These are phyloP conservation scores for Eurytoma adleriae DNA, from an alignment of 2,888 invertebrate species.

Conservation along the genomic window DNA sequence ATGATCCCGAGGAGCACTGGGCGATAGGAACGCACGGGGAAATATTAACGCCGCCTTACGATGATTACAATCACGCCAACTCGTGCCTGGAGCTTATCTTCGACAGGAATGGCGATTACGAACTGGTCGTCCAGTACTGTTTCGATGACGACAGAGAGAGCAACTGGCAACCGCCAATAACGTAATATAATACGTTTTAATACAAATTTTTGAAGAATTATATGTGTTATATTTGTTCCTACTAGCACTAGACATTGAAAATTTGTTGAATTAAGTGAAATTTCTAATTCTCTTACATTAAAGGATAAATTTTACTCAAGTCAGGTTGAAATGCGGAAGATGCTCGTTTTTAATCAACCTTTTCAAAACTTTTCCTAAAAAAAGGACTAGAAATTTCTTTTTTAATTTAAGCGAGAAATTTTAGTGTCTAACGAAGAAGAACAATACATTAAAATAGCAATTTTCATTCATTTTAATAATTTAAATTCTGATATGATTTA, in stretches of 20 bases:
- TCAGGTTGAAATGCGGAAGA: too few species aligned
- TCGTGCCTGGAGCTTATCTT: slow-evolving; percentile 71
- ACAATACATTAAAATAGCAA: too few species aligned
- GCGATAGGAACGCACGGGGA: slow-evolving; percentile 64
- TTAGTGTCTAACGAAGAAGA: background rate
- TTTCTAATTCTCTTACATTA: too few species aligned
- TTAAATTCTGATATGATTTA: too few species aligned
- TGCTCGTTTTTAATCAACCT: too few species aligned
- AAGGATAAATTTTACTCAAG: too few species aligned
- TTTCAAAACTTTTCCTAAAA: too few species aligned
- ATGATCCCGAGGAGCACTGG: slow-evolving; percentile 62
- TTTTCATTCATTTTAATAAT: too few species aligned
- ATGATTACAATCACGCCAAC: slow-evolving; percentile 59
- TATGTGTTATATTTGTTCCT: background rate
- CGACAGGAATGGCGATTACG: slow-evolving; percentile 41
- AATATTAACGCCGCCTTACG: slow-evolving; percentile 56
- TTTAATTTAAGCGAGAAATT: too few species aligned
- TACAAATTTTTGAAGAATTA: background rate
- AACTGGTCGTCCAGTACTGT: slow-evolving; percentile 66
- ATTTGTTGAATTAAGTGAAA: background rate
- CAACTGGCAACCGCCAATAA: background rate
- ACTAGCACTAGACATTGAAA: background rate
- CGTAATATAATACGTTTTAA: background rate
- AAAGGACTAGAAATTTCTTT: too few species aligned
- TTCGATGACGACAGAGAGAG: slow-evolving; percentile 61